These are phyloP conservation scores for Takifugu ocellatus DNA, from an alignment of 2,797 vertebrate genomes.

Conservation along the genomic window DNA sequence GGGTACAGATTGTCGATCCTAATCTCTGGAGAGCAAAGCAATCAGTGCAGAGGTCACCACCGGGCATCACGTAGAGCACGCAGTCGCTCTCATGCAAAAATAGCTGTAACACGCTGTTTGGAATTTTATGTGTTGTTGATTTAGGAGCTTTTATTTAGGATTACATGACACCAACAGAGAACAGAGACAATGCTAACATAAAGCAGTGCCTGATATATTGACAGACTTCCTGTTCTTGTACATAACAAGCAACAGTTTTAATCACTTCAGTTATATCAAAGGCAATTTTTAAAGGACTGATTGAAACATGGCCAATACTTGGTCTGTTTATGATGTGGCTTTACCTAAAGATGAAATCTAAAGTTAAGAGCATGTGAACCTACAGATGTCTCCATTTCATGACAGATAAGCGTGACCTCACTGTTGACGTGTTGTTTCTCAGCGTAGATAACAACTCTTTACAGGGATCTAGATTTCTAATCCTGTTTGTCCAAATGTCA, in stretches of 20 bases:
- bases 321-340: neutral
- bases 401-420: conserved; percentile 14
- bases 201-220: conserved; percentile 6
- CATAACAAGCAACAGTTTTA: conserved; percentile 2
- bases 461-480: conserved; percentile 61
- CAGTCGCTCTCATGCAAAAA: neutral
- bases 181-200: neutral
- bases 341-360: conserved; percentile 1
- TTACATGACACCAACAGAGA: neutral
- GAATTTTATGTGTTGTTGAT: neutral
- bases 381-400: conserved; percentile 14
- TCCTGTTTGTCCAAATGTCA: conserved; percentile 55
- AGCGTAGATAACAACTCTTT: conserved; percentile 37
- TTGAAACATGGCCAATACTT: neutral
- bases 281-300: conserved; percentile 12
- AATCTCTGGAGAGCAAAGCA: conserved; percentile 66
- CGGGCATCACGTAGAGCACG: conserved; percentile 29
- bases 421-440: conserved; percentile 20
- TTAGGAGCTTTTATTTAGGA: conserved; percentile 1
- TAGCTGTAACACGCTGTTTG: neutral
- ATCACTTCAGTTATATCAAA: conserved; percentile 1
- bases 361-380: conserved; percentile 8
- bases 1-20: conserved; percentile 52
- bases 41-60: conserved; percentile 51
- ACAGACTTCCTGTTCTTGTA: conserved; percentile 9